A percentile compares a stretch with the other conserved stretches of the same genome.
These are phyloP conservation scores for Tonatia bakeri DNA, from an alignment of 2,113 vertebrate species.

Conservation along the genomic window DNA sequence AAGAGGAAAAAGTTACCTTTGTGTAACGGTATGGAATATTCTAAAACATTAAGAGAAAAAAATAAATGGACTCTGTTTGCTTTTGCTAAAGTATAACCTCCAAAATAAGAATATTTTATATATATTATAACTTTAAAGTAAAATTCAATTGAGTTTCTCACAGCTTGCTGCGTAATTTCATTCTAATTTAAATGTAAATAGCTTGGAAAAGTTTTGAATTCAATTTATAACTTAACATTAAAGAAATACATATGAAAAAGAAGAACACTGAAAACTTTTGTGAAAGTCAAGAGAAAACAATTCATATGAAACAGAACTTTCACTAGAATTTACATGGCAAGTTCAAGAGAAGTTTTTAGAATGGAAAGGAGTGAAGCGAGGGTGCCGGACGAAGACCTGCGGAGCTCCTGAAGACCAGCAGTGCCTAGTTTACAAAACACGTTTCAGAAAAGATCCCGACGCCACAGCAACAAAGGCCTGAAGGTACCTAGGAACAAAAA, in stretches of 20 bases:
- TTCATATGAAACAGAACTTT: constrained; percentile 1
- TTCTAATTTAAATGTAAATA: constrained; percentile 41
- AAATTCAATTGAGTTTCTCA: constrained; percentile 12
- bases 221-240: constrained; percentile 24
- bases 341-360: neutral
- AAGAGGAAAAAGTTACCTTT: neutral
- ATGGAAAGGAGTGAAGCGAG: neutral
- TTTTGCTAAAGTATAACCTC: neutral
- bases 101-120: neutral
- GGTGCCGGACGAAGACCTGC: neutral
- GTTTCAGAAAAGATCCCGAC: neutral
- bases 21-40: constrained; percentile 26
- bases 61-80: neutral
- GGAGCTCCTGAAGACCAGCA: neutral
- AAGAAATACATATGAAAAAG: constrained; percentile 1
- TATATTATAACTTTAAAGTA: neutral
- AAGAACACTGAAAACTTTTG: constrained; percentile 19
- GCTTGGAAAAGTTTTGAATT: constrained; percentile 1
- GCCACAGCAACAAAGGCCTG: neutral
- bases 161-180: constrained; percentile 7
- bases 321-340: neutral
- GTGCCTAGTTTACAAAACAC: neutral
- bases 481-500: neutral
- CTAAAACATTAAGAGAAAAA: constrained; percentile 17
- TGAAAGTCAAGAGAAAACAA: constrained; percentile 41